Percentiles rank a stretch among this genome's conserved stretches.
Conservation (phyloP, 2,113 vertebrate genomes). For the Python bivittatus region DNA sequence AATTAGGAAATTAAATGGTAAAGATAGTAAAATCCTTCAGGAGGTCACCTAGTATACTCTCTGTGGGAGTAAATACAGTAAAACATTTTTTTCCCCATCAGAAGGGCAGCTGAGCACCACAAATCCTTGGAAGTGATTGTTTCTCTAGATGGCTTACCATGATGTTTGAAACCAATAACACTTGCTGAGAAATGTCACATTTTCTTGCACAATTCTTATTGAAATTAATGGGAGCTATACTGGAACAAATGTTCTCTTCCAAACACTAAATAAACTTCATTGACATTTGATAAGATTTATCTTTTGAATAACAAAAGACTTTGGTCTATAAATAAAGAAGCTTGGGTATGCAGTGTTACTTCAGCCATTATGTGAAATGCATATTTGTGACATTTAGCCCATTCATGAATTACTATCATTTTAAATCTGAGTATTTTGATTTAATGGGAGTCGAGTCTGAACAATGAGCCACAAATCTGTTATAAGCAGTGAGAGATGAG, state of each 20-base stretch:
- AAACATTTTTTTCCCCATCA: not conserved
- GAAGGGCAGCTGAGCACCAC: not conserved
- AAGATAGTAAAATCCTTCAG: not conserved
- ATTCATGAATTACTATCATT: not conserved
- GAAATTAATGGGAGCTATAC: not conserved
- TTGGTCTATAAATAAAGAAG: not conserved
- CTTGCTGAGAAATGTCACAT: not conserved
- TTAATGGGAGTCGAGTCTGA: not conserved
- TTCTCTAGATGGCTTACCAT: not conserved
- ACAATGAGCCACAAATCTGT: not conserved
- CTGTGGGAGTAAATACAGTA: not conserved
- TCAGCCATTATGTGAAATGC: not conserved
- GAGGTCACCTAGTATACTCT: not conserved
- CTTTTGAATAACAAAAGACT: not conserved
- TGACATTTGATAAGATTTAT: not conserved
- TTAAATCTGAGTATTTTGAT: conserved; percentile 1
- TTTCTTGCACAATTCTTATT: not conserved
- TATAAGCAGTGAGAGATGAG: not conserved
- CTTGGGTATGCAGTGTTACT: not conserved
- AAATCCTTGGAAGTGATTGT: not conserved
- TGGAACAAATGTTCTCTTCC: not conserved
- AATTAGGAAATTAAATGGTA: not conserved
- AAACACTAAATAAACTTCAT: not conserved
- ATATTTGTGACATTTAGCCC: conserved; percentile 3
- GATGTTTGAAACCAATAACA: not conserved